These are phyloP conservation scores for Pristionchus mayeri DNA, from an alignment of 2,888 invertebrate genomes.

Conservation along the genomic window DNA sequence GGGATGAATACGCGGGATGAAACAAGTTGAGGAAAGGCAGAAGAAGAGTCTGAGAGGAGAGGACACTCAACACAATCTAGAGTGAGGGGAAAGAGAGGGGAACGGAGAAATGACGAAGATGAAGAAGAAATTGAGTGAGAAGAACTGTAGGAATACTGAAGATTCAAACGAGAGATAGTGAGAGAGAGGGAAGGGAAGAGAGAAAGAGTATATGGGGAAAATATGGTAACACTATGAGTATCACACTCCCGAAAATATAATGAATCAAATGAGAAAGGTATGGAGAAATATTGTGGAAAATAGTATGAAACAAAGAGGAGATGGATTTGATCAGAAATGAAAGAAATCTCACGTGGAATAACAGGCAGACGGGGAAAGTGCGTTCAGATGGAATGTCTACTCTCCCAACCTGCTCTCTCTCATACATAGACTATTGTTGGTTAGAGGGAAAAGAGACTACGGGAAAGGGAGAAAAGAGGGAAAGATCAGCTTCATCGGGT, in stretches of 20 bases:
- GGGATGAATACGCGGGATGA: neutral
- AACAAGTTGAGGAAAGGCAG: neutral
- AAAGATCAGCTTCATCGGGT: neutral
- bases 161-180: neutral
- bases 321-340: neutral
- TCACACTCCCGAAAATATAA: no score
- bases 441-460: neutral
- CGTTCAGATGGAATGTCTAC: conserved; percentile 5
- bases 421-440: neutral
- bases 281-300: no score
- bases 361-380: neutral
- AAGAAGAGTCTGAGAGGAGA: neutral
- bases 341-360: neutral
- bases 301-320: neutral
- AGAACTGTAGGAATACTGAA: conserved; percentile 4
- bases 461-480: neutral
- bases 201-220: no score
- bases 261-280: no score
- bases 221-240: no score
- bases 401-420: neutral
- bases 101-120: neutral
- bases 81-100: neutral
- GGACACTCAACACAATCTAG: neutral
- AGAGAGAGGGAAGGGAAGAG: neutral
- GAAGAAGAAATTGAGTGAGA: neutral